Evolutionary conservation across 2,888 invertebrate genomes (phyloP), one percentile per base, ranked within the genome.

Genomic region (Drosophila affinis): DNA sequence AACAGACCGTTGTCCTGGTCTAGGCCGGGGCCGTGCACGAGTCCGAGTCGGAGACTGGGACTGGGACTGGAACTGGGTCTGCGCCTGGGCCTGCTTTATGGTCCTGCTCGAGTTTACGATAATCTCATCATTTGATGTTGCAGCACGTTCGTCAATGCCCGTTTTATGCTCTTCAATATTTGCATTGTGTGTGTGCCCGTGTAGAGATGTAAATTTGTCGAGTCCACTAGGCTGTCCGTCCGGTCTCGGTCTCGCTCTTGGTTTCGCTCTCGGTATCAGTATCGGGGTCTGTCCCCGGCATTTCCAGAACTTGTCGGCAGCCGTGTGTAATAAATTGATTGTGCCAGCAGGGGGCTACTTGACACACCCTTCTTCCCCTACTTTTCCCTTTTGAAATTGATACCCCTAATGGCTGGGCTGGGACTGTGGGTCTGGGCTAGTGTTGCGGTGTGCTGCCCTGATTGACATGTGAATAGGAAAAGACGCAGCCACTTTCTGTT

Each of bases 391-490:
- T 39, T 76, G 76, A 86, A 87, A 87, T 72, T 72, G 72, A 75
- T 74, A 75, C 75, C 72, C 67, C 67, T 75, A 74, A 74, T 74
- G 75, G 67, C 45, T 45, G 52, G 75, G 67, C 45, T 45, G 52
- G 65, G 24, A 24, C 24, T 24, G 24, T 24, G 59, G 47, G 34
- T 75, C 45, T 18, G 18, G 17, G 46, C 46, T 17, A 39, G 21
- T 21, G 21, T 21, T 64, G 47, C 60, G 24, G 63, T 21, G 56
- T 53, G 51, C n/a, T 32, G 78, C 67, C 74, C 79, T 86, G 85
- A 86, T 86, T 86, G 85, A 89, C 85, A 89, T 89, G 85, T 89
- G 89, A 85, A 87, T 89, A 74, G 82, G 62, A 59, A 79, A 88
- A 78, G 84, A 89, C 87, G 73, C 89, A 85, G 87, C 79, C 76